phyloP scores from a whole-genome alignment of 1,140 invertebrate species.

The Bombus impatiens region DNA sequence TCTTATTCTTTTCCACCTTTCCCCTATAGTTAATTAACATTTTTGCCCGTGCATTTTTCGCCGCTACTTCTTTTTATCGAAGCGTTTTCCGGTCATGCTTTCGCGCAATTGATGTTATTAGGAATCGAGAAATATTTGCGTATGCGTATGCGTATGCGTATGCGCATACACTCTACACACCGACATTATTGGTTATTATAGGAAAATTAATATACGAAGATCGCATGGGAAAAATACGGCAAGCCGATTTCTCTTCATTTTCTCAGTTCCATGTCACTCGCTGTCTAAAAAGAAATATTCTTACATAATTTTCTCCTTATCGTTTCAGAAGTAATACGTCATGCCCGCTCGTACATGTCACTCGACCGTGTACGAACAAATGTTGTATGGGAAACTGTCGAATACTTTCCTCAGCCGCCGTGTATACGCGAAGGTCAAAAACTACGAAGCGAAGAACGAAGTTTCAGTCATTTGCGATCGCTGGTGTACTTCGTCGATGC shows the following conservation, averaged over 20 bases:
- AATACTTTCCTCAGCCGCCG: neutral
- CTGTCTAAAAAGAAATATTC: no score
- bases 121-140: neutral
- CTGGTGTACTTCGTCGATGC: neutral
- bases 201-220: no score
- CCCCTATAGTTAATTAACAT: conserved; percentile 52
- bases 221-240: no score
- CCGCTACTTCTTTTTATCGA: neutral
- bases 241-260: no score
- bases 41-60: conserved; percentile 28
- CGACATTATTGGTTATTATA: no score
- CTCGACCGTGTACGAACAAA: no score
- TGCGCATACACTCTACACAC: neutral
- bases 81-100: neutral
- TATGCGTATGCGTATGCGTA: no score
- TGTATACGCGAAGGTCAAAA: neutral
- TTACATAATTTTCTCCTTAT: no score
- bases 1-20: conserved; percentile 52
- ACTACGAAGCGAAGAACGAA: neutral
- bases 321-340: no score
- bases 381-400: neutral
- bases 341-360: no score
- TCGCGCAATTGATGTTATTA: neutral
- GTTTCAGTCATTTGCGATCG: neutral
- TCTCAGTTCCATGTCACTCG: no score